Base-by-base conservation (phyloP, 2,888 invertebrate species). In the Drosophila testacea region DNA sequence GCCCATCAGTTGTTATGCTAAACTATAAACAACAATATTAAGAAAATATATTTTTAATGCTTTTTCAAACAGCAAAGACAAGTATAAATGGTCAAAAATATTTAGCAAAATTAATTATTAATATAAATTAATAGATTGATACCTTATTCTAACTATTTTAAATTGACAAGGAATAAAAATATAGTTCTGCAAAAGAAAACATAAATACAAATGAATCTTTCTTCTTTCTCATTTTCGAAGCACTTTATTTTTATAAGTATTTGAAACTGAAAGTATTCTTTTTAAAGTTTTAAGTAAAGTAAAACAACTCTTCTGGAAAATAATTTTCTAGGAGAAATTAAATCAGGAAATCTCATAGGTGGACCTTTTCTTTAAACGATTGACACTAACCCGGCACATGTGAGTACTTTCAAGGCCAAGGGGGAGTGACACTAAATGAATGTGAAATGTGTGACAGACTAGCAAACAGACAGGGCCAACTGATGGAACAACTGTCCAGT, bases 361-460 rank as follows among this genome's bases (percentile, higher is more conserved):
- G 46, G 51, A 50, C 48, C 36, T 42, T 6, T 39, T 39, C 22
- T 41, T 11, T 34, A 55, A 56, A 22, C 16, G 16, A 34, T 16
- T 47, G 34, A 39, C 32, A 38, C 48, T 13, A 38, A 1, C 6
- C n/a, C 16, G 10, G n/a, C 60, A 61, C 42, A 59, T 77, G 55
- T 30, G 41, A 57, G 16, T 65, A 46, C 51, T 72, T 83, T 75
- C 66, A 63, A 70, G 76, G 76, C 76, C 70, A 63, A 67, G 27
- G 39, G n/a, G 34, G n/a, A 44, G 36, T 50, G 28, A 32, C 70
- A 60, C 56, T 59, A 71, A 73, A 74, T 64, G 74, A 67, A 60
- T 77, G 82, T 47, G 61, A 65, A 69, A 70, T 66, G 88, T 63
- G 72, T 69, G 85, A 73, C 68, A 69, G 70, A 71, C 85, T 63